phyloP scores from a whole-genome alignment of 2,888 invertebrate genomes.

The Catocala fraxini region DNA sequence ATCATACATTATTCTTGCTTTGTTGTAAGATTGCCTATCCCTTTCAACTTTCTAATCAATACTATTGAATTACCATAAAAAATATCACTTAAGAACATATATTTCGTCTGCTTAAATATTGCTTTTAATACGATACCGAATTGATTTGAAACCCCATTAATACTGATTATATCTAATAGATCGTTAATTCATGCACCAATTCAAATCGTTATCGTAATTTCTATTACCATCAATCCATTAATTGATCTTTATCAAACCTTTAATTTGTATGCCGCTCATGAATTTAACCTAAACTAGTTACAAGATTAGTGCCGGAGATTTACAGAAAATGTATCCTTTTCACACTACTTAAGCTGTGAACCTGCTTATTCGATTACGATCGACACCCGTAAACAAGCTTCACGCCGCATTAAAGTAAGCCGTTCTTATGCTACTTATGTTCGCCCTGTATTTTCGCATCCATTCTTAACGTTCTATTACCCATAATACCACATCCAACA shows the following conservation, averaged over 20 bases:
- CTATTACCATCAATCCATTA: conserved; percentile 11
- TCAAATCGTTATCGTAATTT: conserved; percentile 8
- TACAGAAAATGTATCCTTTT: conserved; percentile 2
- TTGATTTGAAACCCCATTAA: conserved; percentile 6
- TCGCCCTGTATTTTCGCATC: conserved; percentile 63
- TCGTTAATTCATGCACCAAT: conserved; percentile 8
- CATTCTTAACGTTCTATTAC: conserved; percentile 65
- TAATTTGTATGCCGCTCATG: neutral
- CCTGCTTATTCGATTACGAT: conserved; percentile 19
- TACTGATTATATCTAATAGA: neutral
- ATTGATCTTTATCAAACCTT: conserved; percentile 14
- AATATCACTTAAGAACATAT: too few species aligned
- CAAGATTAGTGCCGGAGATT: neutral
- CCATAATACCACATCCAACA: conserved; percentile 62
- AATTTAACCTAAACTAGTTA: neutral
- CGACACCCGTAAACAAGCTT: conserved; percentile 43
- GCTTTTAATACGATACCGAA: conserved; percentile 4
- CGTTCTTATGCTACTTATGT: conserved; percentile 41
- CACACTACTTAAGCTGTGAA: conserved; percentile 5
- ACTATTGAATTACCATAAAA: neutral
- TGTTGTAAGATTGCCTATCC: too few species aligned
- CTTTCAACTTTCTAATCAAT: neutral
- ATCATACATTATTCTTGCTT: too few species aligned
- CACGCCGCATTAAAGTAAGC: conserved; percentile 49
- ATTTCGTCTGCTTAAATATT: neutral